Conservation (phyloP, 2,888 invertebrate genomes). For the Herminia tarsipennalis region DNA sequence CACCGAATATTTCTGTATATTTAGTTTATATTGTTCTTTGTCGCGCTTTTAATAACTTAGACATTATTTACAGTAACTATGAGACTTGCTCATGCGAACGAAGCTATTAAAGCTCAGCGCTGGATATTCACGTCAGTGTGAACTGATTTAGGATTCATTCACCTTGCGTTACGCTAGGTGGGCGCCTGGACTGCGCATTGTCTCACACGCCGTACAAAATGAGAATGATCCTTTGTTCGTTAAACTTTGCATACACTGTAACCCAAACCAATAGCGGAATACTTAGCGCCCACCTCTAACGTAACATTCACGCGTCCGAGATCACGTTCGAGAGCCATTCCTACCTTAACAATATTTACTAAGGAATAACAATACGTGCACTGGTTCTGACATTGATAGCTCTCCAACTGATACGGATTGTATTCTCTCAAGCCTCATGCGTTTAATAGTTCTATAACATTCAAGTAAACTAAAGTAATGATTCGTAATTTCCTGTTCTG, state of each 20-base stretch:
- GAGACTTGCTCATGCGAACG: constrained; percentile 12
- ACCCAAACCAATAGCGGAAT: constrained; percentile 66
- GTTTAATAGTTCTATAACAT: constrained; percentile 26
- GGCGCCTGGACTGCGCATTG: constrained; percentile 71
- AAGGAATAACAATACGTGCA: constrained; percentile 63
- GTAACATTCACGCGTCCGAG: constrained; percentile 63
- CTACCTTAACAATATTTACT: constrained; percentile 68
- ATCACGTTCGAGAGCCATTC: constrained; percentile 57
- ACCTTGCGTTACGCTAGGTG: constrained; percentile 77
- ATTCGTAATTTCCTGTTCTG: constrained; percentile 38
- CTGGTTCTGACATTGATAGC: constrained; percentile 59
- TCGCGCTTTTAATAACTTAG: constrained; percentile 36
- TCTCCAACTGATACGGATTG: constrained; percentile 52
- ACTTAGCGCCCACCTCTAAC: constrained; percentile 72
- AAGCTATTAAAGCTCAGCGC: constrained; percentile 42
- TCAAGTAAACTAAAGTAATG: constrained; percentile 25
- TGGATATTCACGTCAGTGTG: constrained; percentile 53
- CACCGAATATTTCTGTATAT: constrained; percentile 27
- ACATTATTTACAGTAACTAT: constrained; percentile 31
- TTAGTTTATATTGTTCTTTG: constrained; percentile 35
- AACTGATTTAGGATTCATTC: constrained; percentile 79
- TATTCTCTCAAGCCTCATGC: constrained; percentile 26
- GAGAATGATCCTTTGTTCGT: constrained; percentile 80
- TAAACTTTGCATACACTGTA: constrained; percentile 74
- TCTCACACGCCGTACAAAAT: constrained; percentile 68